These are phyloP conservation scores for Helleia helle DNA, from an alignment of 2,888 invertebrate genomes.

Conservation along the genomic window DNA sequence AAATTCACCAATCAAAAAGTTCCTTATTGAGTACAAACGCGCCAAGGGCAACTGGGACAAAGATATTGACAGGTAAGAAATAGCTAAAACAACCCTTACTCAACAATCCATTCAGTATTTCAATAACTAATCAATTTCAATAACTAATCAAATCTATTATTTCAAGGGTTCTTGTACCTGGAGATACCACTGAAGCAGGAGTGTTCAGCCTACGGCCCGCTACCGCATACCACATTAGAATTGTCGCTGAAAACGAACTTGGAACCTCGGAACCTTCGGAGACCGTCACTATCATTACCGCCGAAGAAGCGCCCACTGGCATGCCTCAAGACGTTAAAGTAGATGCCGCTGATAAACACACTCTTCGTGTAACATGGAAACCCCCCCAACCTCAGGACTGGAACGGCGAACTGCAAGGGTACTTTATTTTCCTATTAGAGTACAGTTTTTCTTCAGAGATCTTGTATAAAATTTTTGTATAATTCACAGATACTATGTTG, in stretches of 20 bases:
- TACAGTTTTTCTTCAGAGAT: no score
- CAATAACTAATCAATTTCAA: neutral
- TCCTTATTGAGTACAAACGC: conserved; percentile 92
- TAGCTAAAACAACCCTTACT: neutral
- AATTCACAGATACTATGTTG: conserved; percentile 87
- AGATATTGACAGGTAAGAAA: conserved; percentile 79
- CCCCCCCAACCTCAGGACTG: conserved; percentile 91
- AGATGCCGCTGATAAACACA: conserved; percentile 90
- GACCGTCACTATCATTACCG: conserved; percentile 94
- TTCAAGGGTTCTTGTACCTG: conserved; percentile 86
- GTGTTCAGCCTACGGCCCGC: conserved; percentile 92
- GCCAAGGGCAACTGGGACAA: conserved; percentile 81
- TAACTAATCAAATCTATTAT: neutral
- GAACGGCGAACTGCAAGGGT: conserved; percentile 89
- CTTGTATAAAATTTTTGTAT: neutral
- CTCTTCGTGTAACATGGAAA: conserved; percentile 91
- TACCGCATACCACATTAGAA: conserved; percentile 93
- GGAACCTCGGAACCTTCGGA: conserved; percentile 95
- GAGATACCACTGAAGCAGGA: conserved; percentile 90
- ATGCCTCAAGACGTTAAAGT: conserved; percentile 89
- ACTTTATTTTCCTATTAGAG: no score
- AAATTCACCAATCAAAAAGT: conserved; percentile 91
- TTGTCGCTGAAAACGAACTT: conserved; percentile 94
- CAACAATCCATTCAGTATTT: no score
- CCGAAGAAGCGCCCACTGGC: conserved; percentile 92